Percentiles rank a stretch among this genome's conserved stretches.
Evolutionary conservation across 2,888 invertebrate species (phyloP).

Genomic region (Andrena haemorrhoa): DNA sequence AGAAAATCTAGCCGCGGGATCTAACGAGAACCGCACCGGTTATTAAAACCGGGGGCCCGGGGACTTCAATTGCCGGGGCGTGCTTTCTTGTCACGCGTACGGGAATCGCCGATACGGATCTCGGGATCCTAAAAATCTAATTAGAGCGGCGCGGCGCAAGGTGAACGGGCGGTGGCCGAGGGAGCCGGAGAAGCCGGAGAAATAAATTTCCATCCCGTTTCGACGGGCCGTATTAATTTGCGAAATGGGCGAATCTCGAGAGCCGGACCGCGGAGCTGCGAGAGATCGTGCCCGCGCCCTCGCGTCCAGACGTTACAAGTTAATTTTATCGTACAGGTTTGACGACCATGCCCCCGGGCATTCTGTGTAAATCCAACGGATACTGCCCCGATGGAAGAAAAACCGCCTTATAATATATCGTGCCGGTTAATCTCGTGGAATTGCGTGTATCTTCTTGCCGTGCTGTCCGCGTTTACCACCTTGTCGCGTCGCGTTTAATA

Average conservation of each 20-base stretch:
- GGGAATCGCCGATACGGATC: constrained; percentile 21
- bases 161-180: neutral
- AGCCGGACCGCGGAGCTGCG: constrained; percentile 21
- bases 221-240: constrained; percentile 50
- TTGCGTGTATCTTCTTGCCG: constrained; percentile 24
- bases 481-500: constrained; percentile 51
- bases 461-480: constrained; percentile 44
- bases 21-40: constrained; percentile 25
- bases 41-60: constrained; percentile 20
- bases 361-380: constrained; percentile 38
- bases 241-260: constrained; percentile 46
- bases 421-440: constrained; percentile 44
- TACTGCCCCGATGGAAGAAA: constrained; percentile 29
- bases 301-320: constrained; percentile 41
- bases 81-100: constrained; percentile 1
- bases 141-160: neutral
- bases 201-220: constrained; percentile 44
- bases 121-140: constrained; percentile 7
- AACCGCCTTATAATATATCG: constrained; percentile 39
- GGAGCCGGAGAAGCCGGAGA: neutral
- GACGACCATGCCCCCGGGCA: constrained; percentile 39
- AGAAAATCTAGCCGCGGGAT: constrained; percentile 42
- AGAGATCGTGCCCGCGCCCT: constrained; percentile 28
- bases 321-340: constrained; percentile 57
- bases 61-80: neutral